These are phyloP conservation scores for Anarsia innoxiella DNA, from an alignment of 2,888 invertebrate species.

Conservation along the genomic window DNA sequence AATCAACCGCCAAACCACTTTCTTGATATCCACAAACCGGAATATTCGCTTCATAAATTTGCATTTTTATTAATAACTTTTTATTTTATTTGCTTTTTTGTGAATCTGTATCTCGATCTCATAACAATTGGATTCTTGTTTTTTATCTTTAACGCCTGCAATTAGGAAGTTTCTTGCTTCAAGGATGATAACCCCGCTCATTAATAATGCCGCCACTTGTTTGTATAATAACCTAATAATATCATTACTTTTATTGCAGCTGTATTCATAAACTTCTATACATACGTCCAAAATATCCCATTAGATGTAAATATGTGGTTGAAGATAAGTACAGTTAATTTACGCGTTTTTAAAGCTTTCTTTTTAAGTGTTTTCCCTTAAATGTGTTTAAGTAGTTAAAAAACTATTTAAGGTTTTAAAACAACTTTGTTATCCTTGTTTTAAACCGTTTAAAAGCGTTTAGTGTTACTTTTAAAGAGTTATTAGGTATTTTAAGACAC, in stretches of 20 bases:
- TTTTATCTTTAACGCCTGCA: constrained; percentile 21
- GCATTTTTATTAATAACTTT: neutral
- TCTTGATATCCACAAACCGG: neutral
- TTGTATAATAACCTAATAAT: constrained; percentile 41
- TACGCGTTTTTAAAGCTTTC: constrained; percentile 30
- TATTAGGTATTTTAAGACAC: too few species aligned
- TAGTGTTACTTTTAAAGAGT: too few species aligned
- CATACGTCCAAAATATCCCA: constrained; percentile 31
- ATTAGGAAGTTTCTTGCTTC: constrained; percentile 18
- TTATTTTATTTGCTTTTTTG: constrained; percentile 1
- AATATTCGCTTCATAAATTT: neutral
- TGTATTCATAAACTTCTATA: constrained; percentile 38
- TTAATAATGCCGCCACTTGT: constrained; percentile 29
- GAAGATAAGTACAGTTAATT: constrained; percentile 32
- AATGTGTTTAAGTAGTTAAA: constrained; percentile 50
- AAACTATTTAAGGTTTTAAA: constrained; percentile 42
- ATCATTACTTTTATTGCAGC: constrained; percentile 42
- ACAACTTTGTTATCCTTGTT: constrained; percentile 35
- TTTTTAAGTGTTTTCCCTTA: constrained; percentile 46
- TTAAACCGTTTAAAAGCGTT: too few species aligned
- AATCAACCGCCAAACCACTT: too few species aligned
- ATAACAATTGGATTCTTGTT: constrained; percentile 9
- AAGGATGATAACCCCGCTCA: constrained; percentile 20
- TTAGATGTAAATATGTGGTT: constrained; percentile 32
- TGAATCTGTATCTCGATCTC: neutral